Base-by-base conservation (phyloP, 1,140 invertebrate species). In the Meteorus sp. region DNA sequence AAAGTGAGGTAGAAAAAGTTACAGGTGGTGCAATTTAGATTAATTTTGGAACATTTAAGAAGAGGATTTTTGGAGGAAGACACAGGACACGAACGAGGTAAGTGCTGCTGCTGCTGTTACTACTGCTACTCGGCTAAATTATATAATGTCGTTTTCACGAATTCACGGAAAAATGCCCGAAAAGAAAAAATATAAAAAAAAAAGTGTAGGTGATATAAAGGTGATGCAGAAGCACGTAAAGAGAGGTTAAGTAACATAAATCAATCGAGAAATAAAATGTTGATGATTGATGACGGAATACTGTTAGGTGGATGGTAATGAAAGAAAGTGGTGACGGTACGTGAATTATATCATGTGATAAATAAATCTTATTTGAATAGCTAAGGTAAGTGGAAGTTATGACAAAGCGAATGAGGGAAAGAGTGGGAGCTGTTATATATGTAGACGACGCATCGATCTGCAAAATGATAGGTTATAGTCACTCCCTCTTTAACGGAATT, bases 401-500 rank as follows among this genome's bases (percentile, higher is more conserved):
- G 31, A 27, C 22, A 27, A 41, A 27, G 4, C 17, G 1, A 35
- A 35, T 39, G 17, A 31, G 33, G 6, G 23, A 52, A 20, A 41
- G 19, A 47, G 27, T 19, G 54, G 41, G 53, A 45, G 39, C 29
- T 33, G n/a, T n/a, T n/a, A n/a, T n/a, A n/a, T n/a, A 44, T 17
- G 53, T 43, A 44, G 47, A 48, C 45, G 45, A 48, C 45, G 45
- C 19, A 48, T 48, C 45, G 45, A 48, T 48, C 45, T 48, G 45
- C 35, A 39, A 39, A 13, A 11, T 48, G 45, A 48, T 23, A 25
- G 45, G 45, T 48, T 48, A 48, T 7, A 39, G 17, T 39, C 5
- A 39, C 35, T n/a, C 35, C 6, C n/a, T n/a, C n/a, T n/a, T n/a
- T n/a, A n/a, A n/a, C n/a, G n/a, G n/a, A n/a, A n/a, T n/a, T n/a